Evolutionary conservation across 2,888 invertebrate species (phyloP), one percentile per base, ranked within the genome.

Genomic region (Morpho deidamia): DNA sequence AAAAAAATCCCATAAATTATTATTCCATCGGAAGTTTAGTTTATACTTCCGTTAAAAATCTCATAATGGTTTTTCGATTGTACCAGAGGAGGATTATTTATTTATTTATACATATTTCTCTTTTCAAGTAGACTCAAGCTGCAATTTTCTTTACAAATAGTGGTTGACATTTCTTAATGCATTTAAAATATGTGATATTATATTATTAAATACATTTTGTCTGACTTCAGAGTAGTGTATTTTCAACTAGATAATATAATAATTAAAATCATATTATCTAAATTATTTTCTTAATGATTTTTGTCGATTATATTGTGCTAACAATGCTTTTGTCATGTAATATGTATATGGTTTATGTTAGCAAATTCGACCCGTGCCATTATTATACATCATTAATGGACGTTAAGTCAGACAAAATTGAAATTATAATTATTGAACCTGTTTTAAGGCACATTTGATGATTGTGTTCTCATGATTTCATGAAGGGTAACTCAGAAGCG

Each of bases 131-230:
- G 71, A 64, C 56, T 71, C 69, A 64, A 70, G 32, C 49, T 46
- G 56, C 56, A 50, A 58, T 45, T 56, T 63, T 57, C 62, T 58
- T 64, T 64, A 65, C 60, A 62, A 65, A 67, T 78, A 81, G 79
- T 76, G 72, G 74, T 81, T 77, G 72, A 76, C 72, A 75, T 80
- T 83, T 84, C 79, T 77, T 70, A 78, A 83, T 89, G 88, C 88
- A 88, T 89, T 89, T 89, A 89, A 88, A 82, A 81, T 87, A 86
- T 89, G 88, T 89, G 88, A 89, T 89, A 89, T 86, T 79, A 78
- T 86, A 85, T 83, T 83, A 79, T 81, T 77, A 74, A 81, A 83
- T 78, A 82, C 77, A 81, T 85, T 88, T 88, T 89, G 88, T 89
- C 88, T 89, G 88, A 88, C 88, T 84, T 86, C 75, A 80, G 77